Conservation (phyloP, 2,113 vertebrate species). For the Oreochromis spilurus region DNA sequence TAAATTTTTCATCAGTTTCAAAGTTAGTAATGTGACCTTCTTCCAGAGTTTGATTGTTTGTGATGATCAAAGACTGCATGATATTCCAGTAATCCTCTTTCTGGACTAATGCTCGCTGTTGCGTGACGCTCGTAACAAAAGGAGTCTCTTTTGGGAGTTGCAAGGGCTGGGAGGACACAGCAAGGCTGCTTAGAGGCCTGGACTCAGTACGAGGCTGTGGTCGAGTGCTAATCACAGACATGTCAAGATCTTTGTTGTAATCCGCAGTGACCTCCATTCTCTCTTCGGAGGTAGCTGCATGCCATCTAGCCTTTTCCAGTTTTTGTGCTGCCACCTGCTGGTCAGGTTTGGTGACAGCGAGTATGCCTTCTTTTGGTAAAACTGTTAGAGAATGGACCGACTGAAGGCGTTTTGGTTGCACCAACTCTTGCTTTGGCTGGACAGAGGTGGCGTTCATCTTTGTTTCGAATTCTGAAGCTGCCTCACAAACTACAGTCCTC, state of each 20-base stretch:
- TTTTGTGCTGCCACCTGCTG: slow-evolving; percentile 59
- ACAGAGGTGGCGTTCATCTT: neutral
- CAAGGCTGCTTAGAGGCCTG: slow-evolving; percentile 41
- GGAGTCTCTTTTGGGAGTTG: slow-evolving; percentile 71
- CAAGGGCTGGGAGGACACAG: slow-evolving; percentile 53
- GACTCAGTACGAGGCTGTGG: slow-evolving; percentile 50
- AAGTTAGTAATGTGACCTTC: slow-evolving; percentile 62
- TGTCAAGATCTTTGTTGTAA: slow-evolving; percentile 50
- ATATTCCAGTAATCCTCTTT: slow-evolving; percentile 73
- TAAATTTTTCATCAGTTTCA: slow-evolving; percentile 36
- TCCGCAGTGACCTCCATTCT: slow-evolving; percentile 58
- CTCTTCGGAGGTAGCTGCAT: slow-evolving; percentile 63
- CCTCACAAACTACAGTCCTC: slow-evolving; percentile 51
- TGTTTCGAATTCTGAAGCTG: slow-evolving; percentile 38
- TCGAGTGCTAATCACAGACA: slow-evolving; percentile 25
- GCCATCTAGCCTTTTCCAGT: slow-evolving; percentile 61
- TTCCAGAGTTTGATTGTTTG: slow-evolving; percentile 61
- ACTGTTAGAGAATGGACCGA: slow-evolving; percentile 26
- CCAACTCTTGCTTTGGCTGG: slow-evolving; percentile 58
- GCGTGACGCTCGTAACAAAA: slow-evolving; percentile 18
- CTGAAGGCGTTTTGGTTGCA: slow-evolving; percentile 64
- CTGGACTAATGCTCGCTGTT: slow-evolving; percentile 67
- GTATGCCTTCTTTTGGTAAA: slow-evolving; percentile 73
- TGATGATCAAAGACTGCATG: slow-evolving; percentile 61
- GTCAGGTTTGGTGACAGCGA: slow-evolving; percentile 50